Base-by-base conservation (phyloP, 2,888 invertebrate genomes). In the Lasius fuliginosus region DNA sequence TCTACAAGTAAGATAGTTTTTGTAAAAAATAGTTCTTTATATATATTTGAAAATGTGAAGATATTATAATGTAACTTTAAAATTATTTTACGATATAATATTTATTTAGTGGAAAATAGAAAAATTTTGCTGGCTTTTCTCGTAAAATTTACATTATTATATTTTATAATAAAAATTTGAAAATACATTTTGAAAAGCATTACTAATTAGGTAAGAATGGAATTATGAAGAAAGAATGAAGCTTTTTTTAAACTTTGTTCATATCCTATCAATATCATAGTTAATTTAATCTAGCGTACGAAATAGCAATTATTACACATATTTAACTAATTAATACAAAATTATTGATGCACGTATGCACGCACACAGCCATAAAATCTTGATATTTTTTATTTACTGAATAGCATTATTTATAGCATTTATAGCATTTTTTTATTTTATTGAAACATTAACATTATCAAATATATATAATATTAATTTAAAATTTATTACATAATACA, bases 401-500 rank as follows among this genome's bases (percentile, higher is more conserved):
- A 58, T 30, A 56, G 27, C 3, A 73, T n/a, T 56, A 56, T 23
- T 23, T 23, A 0, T 56, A 56, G 9, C 23, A 56, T 56, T 56
- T 49, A 6, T 9, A 5, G 46, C 33, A 62, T 49, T 49, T 75
- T 23, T 62, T 46, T 6, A 74, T 60, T 58, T 42, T 27, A 8
- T 1, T 12, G 40, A 6, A 18, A 1, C 40, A 40, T 42, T 30
- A 49, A 36, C 23, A 62, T 62, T 58, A 40, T n/a, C 27, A 30
- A 1, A 74, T 60, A 60, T 42, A 56, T 53, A n/a, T 46, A 56
- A n/a, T 56, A 40, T 56, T 40, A 68, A 30, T 58, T 58, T 77
- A n/a, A 49, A 58, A 58, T 77, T 27, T n/a, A n/a, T 12, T 67
- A 67, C 3, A 36, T 33, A 49, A 49, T 53, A 53, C n/a, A 33